Conservation (phyloP, 2,113 vertebrate genomes). For the pig (Sus scrofa) region T2T-Sscrofa CM000814.6:33143501-33144000, state of each 20-base stretch:
- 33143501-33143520: not conserved
- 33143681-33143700: not conserved
- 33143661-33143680: conserved; percentile 23
- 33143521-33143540: not conserved
- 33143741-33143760: not conserved
- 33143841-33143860: conserved; percentile 87
- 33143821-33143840: conserved; percentile 84
- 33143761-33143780: conserved; percentile 82
- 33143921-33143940: not conserved
- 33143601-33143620: not conserved
- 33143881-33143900: conserved; percentile 69
- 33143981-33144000: not conserved
- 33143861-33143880: conserved; percentile 90
- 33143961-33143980: not conserved
- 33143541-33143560: not conserved
- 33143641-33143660: not conserved
- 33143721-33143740: not conserved
- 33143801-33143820: conserved; percentile 77
- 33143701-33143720: not conserved
- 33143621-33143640: not conserved
- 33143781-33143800: conserved; percentile 88
- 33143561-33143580: conserved; percentile 43
- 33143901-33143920: not conserved
- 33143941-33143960: rapidly evolving
- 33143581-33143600: not conserved